Evolutionary conservation across 2,888 invertebrate genomes (phyloP), one percentile per base, ranked within the genome.

Genomic region (Eupithecia subumbrata): DNA sequence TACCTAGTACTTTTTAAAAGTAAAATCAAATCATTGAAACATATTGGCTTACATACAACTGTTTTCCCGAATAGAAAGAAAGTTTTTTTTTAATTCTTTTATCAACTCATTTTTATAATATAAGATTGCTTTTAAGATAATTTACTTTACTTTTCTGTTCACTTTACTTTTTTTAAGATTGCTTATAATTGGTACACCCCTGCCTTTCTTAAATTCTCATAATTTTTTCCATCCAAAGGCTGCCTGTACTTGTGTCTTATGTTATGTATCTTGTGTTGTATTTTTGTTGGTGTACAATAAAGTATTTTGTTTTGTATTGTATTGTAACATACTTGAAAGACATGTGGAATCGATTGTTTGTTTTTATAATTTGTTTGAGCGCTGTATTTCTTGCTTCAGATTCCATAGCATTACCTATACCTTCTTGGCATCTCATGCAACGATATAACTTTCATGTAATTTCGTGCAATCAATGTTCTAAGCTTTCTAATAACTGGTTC

Each of bases 401-500:
- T 60, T 60, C 3, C 25, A 12, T 25, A 12, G 60, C 60, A 25
- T 25, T 37, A 34, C 5, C 2, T 2, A 7, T 37, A 37, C 25
- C 14, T 60, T 3, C 11, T 22, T 4, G 22, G 22, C 30, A 30
- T 30, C 25, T 16, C 63, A 64, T 64, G 63, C 7, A 63, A 16
- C 67, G 52, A 70, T 9, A 72, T 77, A 7, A 79, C 81, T 79
- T 78, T 77, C 80, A 78, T 79, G 76, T 80, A 80, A 76, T 80
- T 79, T 81, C 69, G 78, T 75, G 77, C 75, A 78, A 79, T 79
- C 74, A 76, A 82, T 81, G 74, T 77, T 82, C 71, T 78, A 74
- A 76, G 80, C 87, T 88, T 87, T 87, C 85, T 85, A 86, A 84
- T 83, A 81, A 82, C 81, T 80, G 81, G 79, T 82, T 83, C 74